Percentiles rank a stretch among this genome's conserved stretches.
Conservation (phyloP, 2,797 vertebrate species). For the Aplochiton taeniatus region DNA sequence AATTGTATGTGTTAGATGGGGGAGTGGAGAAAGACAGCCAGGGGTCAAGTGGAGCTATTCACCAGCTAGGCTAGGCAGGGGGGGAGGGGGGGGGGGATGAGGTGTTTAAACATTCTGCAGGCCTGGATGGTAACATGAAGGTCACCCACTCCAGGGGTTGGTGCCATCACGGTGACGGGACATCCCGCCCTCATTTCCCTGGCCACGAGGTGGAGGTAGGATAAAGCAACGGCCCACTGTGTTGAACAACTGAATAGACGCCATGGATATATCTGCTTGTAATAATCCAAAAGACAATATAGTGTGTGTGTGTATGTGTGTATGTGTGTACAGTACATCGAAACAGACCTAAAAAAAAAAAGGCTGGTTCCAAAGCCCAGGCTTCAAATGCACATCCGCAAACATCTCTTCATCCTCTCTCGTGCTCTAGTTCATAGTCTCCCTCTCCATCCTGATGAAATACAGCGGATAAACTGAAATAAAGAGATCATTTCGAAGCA, state of each 20-base stretch:
- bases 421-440: too few species aligned
- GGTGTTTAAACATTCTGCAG: not conserved
- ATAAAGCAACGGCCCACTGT: too few species aligned
- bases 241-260: too few species aligned
- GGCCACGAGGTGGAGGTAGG: too few species aligned
- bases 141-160: slow-evolving; percentile 5
- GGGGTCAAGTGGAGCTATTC: slow-evolving; percentile 34
- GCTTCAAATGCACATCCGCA: not conserved
- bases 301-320: not conserved
- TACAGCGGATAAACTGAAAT: too few species aligned
- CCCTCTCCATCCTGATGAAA: too few species aligned
- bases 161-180: not conserved
- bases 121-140: slow-evolving; percentile 12
- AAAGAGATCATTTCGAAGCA: too few species aligned
- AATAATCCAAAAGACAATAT: too few species aligned
- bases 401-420: too few species aligned
- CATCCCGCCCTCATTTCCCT: not conserved
- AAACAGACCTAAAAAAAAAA: too few species aligned
- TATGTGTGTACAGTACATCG: too few species aligned
- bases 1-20: slow-evolving; percentile 34
- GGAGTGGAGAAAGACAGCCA: slow-evolving; percentile 34
- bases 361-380: not conserved
- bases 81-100: not conserved
- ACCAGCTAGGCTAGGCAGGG: slow-evolving; percentile 5
- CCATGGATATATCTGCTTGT: too few species aligned